Base-by-base conservation (phyloP, 1,140 invertebrate genomes). In the Penaeus indicus region DNA sequence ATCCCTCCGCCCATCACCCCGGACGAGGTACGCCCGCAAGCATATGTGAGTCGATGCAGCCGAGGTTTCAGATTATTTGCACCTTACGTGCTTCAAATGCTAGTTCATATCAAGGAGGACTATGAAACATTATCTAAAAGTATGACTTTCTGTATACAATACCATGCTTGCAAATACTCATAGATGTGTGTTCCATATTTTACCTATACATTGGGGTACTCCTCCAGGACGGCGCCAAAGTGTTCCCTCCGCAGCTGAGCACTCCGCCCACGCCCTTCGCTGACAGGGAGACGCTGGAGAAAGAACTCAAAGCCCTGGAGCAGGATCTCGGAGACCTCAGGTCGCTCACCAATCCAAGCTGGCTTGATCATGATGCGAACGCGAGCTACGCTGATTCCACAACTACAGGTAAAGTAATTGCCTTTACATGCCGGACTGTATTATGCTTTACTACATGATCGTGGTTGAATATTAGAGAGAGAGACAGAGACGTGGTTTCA, bases 1-100 rank as follows among this genome's bases (percentile, higher is more conserved):
- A 95, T 98, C 92, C 97, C 96, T 82, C 97, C 97, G 13, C 97
- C 96, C 0, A 95, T 95, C 91, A 96, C 96, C 5, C 96, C 96
- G 18, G 96, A 97, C 92, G 95, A 96, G 92, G 94, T 93, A 82
- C 54, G 54, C 54, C 54, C 54, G 54, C 54, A 54, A 11, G 54
- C 54, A 54, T 38, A n/a, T 54, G 54, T 54, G 54, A 54, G 54
- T 54, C 54, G 54, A 54, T 16, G 54, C 54, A 54, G 54, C 54
- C 54, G 1, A 11, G 11, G 10, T 54, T 54, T 54, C 54, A 54
- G 54, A 54, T 54, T 54, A 10, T 16, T 54, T 54, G 54, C 54
- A 54, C 16, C 54, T 54, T 54, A 54, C 54, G 11, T 16, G 54
- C 11, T 54, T 54, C 0, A 16, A 54, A 54, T 54, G 54, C 54